Percentiles rank a stretch among this genome's conserved stretches.
Conservation (phyloP, 2,797 vertebrate genomes). For the Microctenopoma lineatum region DNA sequence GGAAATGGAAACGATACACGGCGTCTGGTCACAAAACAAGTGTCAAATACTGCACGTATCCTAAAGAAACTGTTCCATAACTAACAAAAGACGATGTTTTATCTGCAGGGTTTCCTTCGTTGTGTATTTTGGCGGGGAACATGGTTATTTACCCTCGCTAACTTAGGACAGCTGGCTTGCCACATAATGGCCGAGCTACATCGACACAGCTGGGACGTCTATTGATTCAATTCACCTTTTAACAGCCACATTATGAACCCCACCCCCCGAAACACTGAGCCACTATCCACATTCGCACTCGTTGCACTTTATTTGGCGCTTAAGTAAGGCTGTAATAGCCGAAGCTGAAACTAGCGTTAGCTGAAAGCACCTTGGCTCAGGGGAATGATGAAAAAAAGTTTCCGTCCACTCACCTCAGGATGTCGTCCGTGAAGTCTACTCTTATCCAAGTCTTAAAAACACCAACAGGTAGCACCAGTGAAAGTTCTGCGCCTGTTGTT, state of each 20-base stretch:
- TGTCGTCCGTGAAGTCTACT: constrained; percentile 67
- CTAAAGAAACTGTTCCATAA: fast-evolving
- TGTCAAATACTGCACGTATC: neutral
- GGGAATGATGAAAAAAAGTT: neutral
- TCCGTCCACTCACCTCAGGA: constrained; percentile 70
- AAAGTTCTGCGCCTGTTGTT: neutral
- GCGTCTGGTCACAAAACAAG: constrained; percentile 52
- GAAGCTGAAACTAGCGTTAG: neutral
- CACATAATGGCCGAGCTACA: constrained; percentile 69
- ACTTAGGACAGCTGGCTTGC: constrained; percentile 58
- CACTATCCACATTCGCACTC: neutral
- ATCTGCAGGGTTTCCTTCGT: fast-evolving
- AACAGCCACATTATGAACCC: neutral
- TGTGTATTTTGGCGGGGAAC: neutral
- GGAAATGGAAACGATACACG: constrained; percentile 64
- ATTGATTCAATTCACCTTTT: neutral
- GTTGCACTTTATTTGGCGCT: constrained; percentile 9
- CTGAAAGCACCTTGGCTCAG: neutral
- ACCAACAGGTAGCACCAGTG: neutral
- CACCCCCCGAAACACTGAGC: fast-evolving
- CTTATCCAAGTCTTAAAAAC: neutral
- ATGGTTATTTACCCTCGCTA: constrained; percentile 14
- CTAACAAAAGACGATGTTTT: neutral
- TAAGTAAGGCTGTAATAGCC: constrained; percentile 2
- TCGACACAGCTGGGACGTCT: constrained; percentile 29